phyloP scores from a whole-genome alignment of 2,113 vertebrate species.

The Menura novaehollandiae region DNA sequence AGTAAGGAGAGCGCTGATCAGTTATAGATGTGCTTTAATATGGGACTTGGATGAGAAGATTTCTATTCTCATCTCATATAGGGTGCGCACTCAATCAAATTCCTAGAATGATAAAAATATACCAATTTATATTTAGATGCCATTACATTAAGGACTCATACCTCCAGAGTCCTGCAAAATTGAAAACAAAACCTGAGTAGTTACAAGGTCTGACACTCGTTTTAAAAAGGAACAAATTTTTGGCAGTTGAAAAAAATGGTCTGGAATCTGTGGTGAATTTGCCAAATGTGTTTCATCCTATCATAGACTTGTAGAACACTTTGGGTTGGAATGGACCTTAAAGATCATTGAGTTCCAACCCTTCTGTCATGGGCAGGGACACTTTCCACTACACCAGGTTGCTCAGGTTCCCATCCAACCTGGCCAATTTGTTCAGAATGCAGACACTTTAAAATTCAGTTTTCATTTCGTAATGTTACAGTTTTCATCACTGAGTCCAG shows the following conservation, averaged over 20 bases:
- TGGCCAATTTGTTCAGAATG: not conserved
- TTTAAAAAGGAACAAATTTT: not conserved
- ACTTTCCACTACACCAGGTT: rapidly evolving
- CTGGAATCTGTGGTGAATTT: not conserved
- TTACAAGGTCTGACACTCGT: not conserved
- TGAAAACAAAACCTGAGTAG: not conserved
- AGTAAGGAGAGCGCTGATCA: not conserved
- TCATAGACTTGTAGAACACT: not conserved
- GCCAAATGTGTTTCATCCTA: not conserved
- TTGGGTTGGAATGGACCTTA: not conserved
- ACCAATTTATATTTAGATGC: not conserved
- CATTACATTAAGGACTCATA: not conserved
- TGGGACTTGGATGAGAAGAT: not conserved
- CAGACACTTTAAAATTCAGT: not conserved
- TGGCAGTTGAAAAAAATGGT: not conserved
- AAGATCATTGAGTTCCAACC: not conserved
- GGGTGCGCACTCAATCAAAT: not conserved
- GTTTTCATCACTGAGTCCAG: not conserved
- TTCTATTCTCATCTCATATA: not conserved
- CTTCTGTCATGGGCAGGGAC: not conserved
- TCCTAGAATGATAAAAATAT: not conserved
- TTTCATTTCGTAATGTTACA: not conserved
- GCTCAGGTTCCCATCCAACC: not conserved
- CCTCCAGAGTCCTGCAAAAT: not conserved
- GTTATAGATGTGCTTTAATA: not conserved